Conservation (phyloP, 2,797 vertebrate species). For the Scyliorhinus canicula region DNA sequence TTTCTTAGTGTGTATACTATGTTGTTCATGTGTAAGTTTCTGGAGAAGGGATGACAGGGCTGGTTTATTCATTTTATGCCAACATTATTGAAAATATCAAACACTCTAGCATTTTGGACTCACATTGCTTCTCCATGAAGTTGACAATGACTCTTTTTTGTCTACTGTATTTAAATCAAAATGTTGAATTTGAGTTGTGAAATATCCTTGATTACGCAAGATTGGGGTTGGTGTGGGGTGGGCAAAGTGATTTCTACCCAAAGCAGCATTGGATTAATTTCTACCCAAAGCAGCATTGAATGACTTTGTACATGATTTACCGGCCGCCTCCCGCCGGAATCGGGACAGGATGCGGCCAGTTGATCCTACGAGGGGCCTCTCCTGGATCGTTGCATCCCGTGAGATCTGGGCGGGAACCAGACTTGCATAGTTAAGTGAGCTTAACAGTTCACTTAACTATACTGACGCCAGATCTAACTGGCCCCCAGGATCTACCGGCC, state of each 20-base stretch:
- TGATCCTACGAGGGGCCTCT: no score
- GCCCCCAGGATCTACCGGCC: no score
- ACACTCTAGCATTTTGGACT: neutral
- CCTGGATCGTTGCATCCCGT: no score
- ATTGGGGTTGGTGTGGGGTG: neutral
- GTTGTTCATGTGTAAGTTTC: neutral
- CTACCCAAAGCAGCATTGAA: neutral
- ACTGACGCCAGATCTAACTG: no score
- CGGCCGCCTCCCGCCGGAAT: no score
- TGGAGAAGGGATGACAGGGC: neutral
- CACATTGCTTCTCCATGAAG: neutral
- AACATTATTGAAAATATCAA: neutral
- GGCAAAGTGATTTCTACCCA: no score
- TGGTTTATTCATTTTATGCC: neutral
- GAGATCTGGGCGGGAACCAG: no score
- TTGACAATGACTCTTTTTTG: neutral
- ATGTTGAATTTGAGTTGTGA: neutral
- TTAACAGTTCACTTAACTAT: no score
- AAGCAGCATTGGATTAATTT: neutral
- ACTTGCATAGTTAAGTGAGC: no score
- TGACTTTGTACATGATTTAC: neutral
- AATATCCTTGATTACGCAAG: neutral
- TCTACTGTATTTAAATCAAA: neutral
- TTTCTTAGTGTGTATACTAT: neutral
- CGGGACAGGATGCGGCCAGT: no score